Evolutionary conservation across 2,888 invertebrate species (phyloP).

Genomic region (Hyposoter dolosus): DNA sequence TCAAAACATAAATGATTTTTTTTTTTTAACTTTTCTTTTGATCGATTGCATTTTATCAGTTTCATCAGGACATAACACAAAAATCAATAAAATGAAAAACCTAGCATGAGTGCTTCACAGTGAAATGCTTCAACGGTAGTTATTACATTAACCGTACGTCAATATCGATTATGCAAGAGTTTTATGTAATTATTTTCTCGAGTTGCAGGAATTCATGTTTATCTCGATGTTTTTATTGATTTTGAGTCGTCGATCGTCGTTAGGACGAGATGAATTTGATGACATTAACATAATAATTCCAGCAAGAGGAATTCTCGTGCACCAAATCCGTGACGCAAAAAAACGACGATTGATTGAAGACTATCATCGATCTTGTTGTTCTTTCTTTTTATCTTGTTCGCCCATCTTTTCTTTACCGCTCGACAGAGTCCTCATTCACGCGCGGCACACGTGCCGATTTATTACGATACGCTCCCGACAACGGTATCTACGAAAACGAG

Average conservation of each 20-base stretch:
- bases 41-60: neutral
- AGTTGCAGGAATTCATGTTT: neutral
- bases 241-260: neutral
- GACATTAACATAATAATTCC: conserved; percentile 34
- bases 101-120: conserved; percentile 2
- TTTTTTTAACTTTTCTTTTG: neutral
- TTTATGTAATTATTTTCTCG: neutral
- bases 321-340: conserved; percentile 48
- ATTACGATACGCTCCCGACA: conserved; percentile 50
- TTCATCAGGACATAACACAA: neutral
- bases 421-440: conserved; percentile 62
- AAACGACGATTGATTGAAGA: conserved; percentile 44
- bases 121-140: too few relatives aligned
- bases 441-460: conserved; percentile 55
- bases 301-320: neutral
- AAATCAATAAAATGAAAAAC: neutral
- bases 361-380: conserved; percentile 20
- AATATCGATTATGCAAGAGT: neutral
- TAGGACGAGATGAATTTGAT: conserved; percentile 1
- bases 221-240: neutral
- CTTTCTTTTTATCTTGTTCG: conserved; percentile 16
- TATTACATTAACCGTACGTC: neutral
- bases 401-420: conserved; percentile 3
- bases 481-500: conserved; percentile 39
- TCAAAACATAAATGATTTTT: conserved; percentile 1